Percentiles rank a stretch among this genome's conserved stretches.
Conservation (phyloP, 2,888 invertebrate genomes). For the Lomographa bimaculata region DNA sequence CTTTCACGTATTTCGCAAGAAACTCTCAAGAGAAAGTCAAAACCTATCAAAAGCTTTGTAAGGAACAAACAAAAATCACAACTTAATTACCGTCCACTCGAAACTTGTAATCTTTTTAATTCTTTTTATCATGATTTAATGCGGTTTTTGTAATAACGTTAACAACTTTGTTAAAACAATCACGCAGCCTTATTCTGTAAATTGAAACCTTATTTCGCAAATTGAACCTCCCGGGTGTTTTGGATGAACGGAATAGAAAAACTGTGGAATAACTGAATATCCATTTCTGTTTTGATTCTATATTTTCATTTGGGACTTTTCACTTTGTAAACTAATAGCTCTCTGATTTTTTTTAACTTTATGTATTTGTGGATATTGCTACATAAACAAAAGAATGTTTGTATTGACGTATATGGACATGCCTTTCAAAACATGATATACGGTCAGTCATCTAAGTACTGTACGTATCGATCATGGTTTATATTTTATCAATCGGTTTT, state of each 20-base stretch:
- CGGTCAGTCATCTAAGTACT: too few species aligned
- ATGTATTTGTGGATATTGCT: too few species aligned
- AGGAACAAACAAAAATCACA: slow-evolving; percentile 63
- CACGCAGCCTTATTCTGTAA: slow-evolving; percentile 25
- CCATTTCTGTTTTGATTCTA: slow-evolving; percentile 5
- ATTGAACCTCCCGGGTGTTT: slow-evolving; percentile 14
- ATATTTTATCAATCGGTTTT: too few species aligned
- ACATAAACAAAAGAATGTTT: too few species aligned
- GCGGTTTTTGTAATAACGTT: slow-evolving; percentile 39
- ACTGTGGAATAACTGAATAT: slow-evolving; percentile 8
- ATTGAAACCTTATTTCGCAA: slow-evolving; percentile 18
- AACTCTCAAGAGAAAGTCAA: too few species aligned
- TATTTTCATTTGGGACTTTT: slow-evolving; percentile 3
- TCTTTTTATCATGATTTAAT: slow-evolving; percentile 62
- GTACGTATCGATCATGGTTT: too few species aligned
- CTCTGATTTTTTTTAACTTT: too few species aligned
- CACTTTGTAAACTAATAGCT: too few species aligned
- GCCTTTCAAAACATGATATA: too few species aligned
- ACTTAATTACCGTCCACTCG: slow-evolving; percentile 52
- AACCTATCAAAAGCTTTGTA: too few species aligned
- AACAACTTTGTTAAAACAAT: slow-evolving; percentile 40
- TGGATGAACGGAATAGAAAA: slow-evolving; percentile 2
- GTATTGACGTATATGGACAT: too few species aligned
- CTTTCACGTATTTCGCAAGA: too few species aligned
- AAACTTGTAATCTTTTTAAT: slow-evolving; percentile 61